These are phyloP conservation scores for Melospiza melodia DNA, from an alignment of 2,113 vertebrate genomes.

Conservation along the genomic window DNA sequence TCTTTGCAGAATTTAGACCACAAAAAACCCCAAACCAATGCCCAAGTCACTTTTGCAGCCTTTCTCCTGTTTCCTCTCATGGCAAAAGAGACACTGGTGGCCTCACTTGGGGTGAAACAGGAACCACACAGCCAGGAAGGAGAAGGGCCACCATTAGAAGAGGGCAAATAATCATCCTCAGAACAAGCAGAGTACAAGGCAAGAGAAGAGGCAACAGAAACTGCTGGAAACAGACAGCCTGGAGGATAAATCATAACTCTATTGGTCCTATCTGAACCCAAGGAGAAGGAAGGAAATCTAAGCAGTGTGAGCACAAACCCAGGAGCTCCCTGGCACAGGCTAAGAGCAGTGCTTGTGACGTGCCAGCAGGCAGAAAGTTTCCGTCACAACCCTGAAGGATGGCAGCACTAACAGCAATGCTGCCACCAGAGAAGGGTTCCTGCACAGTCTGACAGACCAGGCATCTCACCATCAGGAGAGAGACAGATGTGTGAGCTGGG, in stretches of 20 bases:
- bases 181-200: background rate
- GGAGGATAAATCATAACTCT: background rate
- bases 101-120: background rate
- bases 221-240: background rate
- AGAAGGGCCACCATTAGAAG: background rate
- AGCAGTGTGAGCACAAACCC: background rate
- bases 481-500: background rate
- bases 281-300: background rate
- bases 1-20: background rate
- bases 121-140: background rate
- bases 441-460: background rate
- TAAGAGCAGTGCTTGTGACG: background rate
- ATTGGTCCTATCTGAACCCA: background rate
- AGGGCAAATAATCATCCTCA: background rate
- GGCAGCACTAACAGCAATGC: background rate
- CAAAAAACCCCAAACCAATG: background rate
- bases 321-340: background rate
- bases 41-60: background rate
- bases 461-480: background rate
- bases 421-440: background rate
- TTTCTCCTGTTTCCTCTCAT: background rate
- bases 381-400: background rate
- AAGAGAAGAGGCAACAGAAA: background rate
- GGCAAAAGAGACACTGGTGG: background rate
- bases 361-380: conserved; percentile 14